Conservation (phyloP, 2,888 invertebrate genomes). For the Torymus aiolomorphi region DNA sequence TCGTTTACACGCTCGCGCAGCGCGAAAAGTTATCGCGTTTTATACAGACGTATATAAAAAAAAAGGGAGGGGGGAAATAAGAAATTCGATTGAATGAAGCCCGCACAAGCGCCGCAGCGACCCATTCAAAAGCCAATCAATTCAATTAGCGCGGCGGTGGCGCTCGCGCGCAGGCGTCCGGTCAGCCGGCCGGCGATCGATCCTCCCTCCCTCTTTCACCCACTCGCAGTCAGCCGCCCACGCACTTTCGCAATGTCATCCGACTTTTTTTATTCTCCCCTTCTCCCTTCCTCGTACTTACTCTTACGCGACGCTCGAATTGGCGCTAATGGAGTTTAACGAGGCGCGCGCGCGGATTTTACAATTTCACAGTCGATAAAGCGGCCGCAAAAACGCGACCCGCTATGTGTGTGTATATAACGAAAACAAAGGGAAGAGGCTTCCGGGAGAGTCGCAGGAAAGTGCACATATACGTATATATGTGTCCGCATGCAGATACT, state of each 20-base stretch:
- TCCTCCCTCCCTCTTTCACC: neutral
- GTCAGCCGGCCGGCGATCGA: neutral
- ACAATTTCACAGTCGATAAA: conserved; percentile 38
- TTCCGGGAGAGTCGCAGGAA: conserved; percentile 14
- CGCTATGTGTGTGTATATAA: too few species aligned
- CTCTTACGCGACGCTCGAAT: neutral
- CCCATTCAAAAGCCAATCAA: conserved; percentile 16
- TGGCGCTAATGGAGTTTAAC: conserved; percentile 15
- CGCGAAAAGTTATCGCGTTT: neutral
- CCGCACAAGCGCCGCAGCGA: too few species aligned
- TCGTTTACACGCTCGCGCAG: too few species aligned
- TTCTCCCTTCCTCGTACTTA: neutral
- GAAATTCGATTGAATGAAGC: conserved; percentile 24
- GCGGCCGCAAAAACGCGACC: neutral
- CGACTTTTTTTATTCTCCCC: neutral
- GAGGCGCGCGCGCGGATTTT: conserved; percentile 5
- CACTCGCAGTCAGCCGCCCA: neutral
- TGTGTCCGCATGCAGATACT: neutral
- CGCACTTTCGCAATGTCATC: conserved; percentile 36
- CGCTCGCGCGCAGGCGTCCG: too few species aligned
- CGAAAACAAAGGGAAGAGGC: neutral
- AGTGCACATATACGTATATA: too few species aligned
- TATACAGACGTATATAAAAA: neutral
- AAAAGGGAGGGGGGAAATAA: too few species aligned
- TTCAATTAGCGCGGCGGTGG: conserved; percentile 1